These are phyloP conservation scores for Serranus cabrilla DNA, from an alignment of 2,797 vertebrate species.

Conservation along the genomic window DNA sequence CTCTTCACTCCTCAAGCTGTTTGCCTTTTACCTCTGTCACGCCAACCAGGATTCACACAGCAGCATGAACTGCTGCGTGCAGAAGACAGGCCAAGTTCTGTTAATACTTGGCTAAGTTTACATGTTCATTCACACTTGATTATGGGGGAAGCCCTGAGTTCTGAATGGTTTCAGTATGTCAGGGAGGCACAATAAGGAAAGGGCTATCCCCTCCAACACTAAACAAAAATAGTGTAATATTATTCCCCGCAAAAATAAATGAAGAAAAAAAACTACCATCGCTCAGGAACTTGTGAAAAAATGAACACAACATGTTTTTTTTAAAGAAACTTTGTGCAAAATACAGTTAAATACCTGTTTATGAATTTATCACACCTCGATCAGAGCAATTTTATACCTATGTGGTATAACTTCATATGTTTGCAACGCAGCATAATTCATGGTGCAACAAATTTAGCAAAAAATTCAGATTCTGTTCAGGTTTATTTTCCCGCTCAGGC, in stretches of 20 bases:
- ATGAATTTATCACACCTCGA: not conserved
- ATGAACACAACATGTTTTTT: not conserved
- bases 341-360: not conserved
- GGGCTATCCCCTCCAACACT: constrained; percentile 9
- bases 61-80: constrained; percentile 65
- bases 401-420: constrained; percentile 13
- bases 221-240: constrained; percentile 2
- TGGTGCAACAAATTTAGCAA: constrained; percentile 46
- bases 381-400: constrained; percentile 2
- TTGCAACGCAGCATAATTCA: constrained; percentile 39
- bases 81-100: constrained; percentile 75
- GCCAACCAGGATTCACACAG: constrained; percentile 73
- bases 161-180: constrained; percentile 71
- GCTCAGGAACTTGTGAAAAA: not conserved
- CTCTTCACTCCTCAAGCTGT: constrained; percentile 73
- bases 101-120: constrained; percentile 87
- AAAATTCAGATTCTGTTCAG: constrained; percentile 22
- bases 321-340: not conserved
- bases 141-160: constrained; percentile 71
- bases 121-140: constrained; percentile 88
- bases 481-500: constrained; percentile 17
- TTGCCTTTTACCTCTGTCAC: constrained; percentile 81
- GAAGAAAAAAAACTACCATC: not conserved
- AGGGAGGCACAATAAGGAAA: constrained; percentile 41
- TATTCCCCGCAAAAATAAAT: not conserved